Conservation (phyloP, 2,797 vertebrate species). For the Lateolabrax maculatus region DNA sequence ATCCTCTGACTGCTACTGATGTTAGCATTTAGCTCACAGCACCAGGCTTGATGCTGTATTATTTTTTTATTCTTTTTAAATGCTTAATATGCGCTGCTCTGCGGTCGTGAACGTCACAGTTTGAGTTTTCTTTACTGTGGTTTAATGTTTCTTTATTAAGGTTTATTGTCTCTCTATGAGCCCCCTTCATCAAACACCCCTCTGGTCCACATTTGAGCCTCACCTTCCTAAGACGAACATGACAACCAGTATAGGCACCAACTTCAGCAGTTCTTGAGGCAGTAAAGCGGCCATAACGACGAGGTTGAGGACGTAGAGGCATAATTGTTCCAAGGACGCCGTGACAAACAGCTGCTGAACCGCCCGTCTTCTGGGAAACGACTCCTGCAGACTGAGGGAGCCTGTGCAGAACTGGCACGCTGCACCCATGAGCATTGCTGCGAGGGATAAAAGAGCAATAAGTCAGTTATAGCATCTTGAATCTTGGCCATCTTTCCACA, state of each 20-base stretch:
- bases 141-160: neutral
- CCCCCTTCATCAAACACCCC: neutral
- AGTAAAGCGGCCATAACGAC: slow-evolving; percentile 79
- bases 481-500: slow-evolving; percentile 60
- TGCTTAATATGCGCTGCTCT: neutral
- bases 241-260: slow-evolving; percentile 80
- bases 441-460: slow-evolving; percentile 49
- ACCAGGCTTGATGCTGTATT: neutral
- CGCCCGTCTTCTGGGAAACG: slow-evolving; percentile 55
- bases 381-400: slow-evolving; percentile 69
- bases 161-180: neutral
- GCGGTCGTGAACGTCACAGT: too few species aligned
- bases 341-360: slow-evolving; percentile 81
- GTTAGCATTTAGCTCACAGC: neutral
- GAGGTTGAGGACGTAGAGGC: slow-evolving; percentile 84
- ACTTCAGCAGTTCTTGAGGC: slow-evolving; percentile 81
- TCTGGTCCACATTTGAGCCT: slow-evolving; percentile 34
- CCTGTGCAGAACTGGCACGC: slow-evolving; percentile 80
- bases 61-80: neutral
- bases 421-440: slow-evolving; percentile 80
- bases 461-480: slow-evolving; percentile 59
- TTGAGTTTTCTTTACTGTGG: neutral
- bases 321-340: slow-evolving; percentile 78
- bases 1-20: neutral
- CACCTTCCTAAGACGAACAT: slow-evolving; percentile 86